A percentile compares a stretch with the other conserved stretches of the same genome.
phyloP scores from a whole-genome alignment of 2,113 vertebrate genomes.

The Pterocles gutturalis region DNA sequence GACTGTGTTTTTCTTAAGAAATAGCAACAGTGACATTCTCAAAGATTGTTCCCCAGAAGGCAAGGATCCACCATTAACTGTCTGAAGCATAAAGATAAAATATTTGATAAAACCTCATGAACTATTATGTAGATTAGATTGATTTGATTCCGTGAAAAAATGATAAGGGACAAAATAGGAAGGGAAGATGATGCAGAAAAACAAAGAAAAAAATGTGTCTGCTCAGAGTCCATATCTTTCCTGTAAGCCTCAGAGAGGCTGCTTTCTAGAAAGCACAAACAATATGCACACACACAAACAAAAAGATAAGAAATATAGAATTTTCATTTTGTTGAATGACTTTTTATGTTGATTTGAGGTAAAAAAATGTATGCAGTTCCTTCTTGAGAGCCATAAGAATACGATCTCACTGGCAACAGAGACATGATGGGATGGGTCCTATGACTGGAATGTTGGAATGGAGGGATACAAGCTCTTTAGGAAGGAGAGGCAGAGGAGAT shows the following conservation, averaged over 20 bases:
- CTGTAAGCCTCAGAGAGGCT: background rate
- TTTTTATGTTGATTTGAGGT: background rate
- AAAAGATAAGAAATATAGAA: background rate
- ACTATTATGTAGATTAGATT: background rate
- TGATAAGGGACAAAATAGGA: background rate
- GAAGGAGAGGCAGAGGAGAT: too few relatives aligned
- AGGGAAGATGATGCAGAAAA: background rate
- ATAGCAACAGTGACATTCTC: background rate
- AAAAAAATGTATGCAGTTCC: background rate
- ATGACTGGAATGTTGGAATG: too few relatives aligned
- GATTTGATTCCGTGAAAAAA: background rate
- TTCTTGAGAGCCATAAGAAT: background rate
- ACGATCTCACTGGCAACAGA: background rate
- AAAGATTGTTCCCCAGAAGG: background rate
- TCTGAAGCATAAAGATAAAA: background rate
- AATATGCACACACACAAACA: background rate
- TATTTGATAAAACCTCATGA: background rate
- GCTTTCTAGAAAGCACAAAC: background rate
- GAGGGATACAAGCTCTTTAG: too few relatives aligned
- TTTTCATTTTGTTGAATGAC: background rate
- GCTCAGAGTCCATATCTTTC: background rate
- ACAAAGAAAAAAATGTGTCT: background rate
- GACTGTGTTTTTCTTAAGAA: background rate
- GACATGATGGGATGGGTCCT: too few relatives aligned
- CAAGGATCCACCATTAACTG: background rate